Base-by-base conservation (phyloP, 2,797 vertebrate species). In the Poeciliopsis presidionis region DNA sequence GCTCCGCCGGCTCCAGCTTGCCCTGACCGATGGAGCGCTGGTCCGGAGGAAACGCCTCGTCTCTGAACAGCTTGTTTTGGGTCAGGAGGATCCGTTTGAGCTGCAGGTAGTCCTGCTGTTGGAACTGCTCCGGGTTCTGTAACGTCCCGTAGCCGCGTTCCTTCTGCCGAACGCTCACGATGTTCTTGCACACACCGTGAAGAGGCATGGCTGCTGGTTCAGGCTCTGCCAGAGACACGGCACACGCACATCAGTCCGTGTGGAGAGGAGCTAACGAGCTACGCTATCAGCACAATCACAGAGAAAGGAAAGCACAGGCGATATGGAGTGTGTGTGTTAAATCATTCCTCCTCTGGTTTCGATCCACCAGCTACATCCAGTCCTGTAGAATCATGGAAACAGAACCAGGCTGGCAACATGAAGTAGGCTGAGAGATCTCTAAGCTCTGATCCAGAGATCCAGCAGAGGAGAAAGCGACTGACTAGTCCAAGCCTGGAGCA, bases 41-140 rank as follows among this genome's bases (percentile, higher is more conserved):
- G 71, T 94, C 89, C 0, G 95, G 95, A 0, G 94, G 93, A 59
- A 96, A 96, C 74, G 69, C 90, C 0, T 93, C 72, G 4, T 96
- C 96, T 4, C 92, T 77, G 82, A 84, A 96, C 47, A 83, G 86
- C 0, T 79, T 6, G 0, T 71, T n/a, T 6, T 18, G 69, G 14
- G 43, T 63, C 0, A 89, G 18, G 33, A 85, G 94, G 78, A 88
- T 85, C 11, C 92, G 59, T 53, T 87, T 93, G 65, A 96, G 61
- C 28, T 79, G 43, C n/a, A 90, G 0, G 79, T 85, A 95, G 85
- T 95, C 90, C 63, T 96, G 96, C 2, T 89, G 81, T 0, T 90
- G 18, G 46, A 95, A 93, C 57, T 47, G 91, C 16, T 88, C 82
- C 0, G 95, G 95, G 55, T 93, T 92, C 13, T 4, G 22, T 7